These are phyloP conservation scores for Lepidocolaptes lacrymiger DNA, from an alignment of 2,797 vertebrate genomes.

Conservation along the genomic window DNA sequence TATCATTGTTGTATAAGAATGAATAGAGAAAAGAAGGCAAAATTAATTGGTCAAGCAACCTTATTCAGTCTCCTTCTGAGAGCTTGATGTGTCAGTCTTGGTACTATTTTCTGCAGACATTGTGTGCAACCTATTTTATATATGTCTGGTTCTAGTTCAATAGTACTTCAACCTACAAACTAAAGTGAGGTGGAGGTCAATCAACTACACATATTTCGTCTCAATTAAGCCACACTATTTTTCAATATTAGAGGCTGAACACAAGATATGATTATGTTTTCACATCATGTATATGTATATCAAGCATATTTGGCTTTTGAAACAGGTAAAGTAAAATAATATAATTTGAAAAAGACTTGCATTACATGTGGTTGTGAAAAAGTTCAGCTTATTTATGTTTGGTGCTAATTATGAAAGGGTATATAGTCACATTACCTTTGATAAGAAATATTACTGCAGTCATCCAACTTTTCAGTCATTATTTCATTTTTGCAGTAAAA, in stretches of 20 bases:
- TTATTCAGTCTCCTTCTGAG: neutral
- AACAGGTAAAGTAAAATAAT: neutral
- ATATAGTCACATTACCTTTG: neutral
- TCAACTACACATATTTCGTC: neutral
- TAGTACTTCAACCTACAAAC: neutral
- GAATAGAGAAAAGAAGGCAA: neutral
- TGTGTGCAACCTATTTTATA: neutral
- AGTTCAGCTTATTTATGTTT: neutral
- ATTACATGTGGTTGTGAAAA: neutral
- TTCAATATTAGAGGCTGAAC: neutral
- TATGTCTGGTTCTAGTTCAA: neutral
- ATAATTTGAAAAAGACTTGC: neutral
- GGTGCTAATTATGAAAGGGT: neutral
- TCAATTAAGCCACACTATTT: neutral
- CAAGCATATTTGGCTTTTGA: neutral
- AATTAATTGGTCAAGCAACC: neutral
- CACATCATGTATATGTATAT: neutral
- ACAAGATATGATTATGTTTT: neutral
- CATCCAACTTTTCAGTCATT: slow-evolving; percentile 6
- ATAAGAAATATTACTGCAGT: neutral
- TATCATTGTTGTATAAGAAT: neutral
- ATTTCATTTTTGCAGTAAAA: neutral
- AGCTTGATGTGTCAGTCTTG: neutral
- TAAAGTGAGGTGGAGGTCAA: neutral
- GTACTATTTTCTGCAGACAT: neutral